Percentiles rank a stretch among this genome's conserved stretches.
phyloP scores from a whole-genome alignment of 2,797 vertebrate species.

The Knipowitschia caucasica region DNA sequence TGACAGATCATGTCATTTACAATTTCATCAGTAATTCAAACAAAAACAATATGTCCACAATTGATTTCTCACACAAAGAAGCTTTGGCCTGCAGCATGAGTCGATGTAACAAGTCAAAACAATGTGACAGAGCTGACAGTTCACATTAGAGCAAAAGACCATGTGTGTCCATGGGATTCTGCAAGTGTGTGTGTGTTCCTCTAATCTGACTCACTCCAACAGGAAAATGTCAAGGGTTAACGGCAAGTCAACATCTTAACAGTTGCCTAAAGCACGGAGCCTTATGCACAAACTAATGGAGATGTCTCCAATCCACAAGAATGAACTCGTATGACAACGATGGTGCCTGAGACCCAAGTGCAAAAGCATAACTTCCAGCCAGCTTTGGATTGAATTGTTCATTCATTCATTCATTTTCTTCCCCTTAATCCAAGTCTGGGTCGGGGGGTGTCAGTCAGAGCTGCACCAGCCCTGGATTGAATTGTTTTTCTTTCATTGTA shows the following conservation, averaged over 20 bases:
- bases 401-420: too few species aligned
- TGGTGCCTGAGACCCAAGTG: too few species aligned
- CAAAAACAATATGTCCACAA: slow-evolving; percentile 11
- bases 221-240: slow-evolving; percentile 70
- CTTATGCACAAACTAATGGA: slow-evolving; percentile 30
- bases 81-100: slow-evolving; percentile 42
- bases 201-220: slow-evolving; percentile 57
- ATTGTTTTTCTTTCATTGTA: too few species aligned
- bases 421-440: too few species aligned
- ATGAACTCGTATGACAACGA: neutral
- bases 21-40: slow-evolving; percentile 2
- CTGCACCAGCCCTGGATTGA: too few species aligned
- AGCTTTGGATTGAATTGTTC: too few species aligned
- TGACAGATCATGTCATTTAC: neutral
- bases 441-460: too few species aligned
- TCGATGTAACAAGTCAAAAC: slow-evolving; percentile 64
- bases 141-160: slow-evolving; percentile 65
- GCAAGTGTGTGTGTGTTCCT: slow-evolving; percentile 9
- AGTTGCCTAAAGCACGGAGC: slow-evolving; percentile 42
- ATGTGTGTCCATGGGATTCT: slow-evolving; percentile 33
- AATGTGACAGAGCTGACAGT: slow-evolving; percentile 69
- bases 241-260: slow-evolving; percentile 55
- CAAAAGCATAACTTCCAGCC: neutral
- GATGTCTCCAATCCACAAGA: slow-evolving; percentile 1
- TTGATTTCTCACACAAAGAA: slow-evolving; percentile 10